Evolutionary conservation across 1,140 invertebrate species (phyloP).

Genomic region (Drosophila ananassae): DNA sequence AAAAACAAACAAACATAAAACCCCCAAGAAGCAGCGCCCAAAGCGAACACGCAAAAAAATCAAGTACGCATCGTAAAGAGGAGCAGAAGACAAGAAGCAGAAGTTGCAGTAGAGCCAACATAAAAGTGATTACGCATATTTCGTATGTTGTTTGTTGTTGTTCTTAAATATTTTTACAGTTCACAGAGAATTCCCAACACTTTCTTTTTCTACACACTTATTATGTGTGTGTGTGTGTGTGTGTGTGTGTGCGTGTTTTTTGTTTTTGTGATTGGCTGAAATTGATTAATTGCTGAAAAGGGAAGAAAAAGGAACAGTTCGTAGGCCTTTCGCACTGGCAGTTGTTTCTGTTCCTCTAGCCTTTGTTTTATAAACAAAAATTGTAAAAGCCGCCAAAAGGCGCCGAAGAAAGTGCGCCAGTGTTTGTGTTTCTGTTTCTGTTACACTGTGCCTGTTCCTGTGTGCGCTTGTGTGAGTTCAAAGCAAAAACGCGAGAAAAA

Average conservation of each 20-base stretch:
- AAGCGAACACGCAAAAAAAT: slow-evolving; percentile 42
- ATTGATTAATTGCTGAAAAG: slow-evolving; percentile 42
- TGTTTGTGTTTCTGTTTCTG: slow-evolving; percentile 12
- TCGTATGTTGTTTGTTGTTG: slow-evolving; percentile 17
- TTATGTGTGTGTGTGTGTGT: no score
- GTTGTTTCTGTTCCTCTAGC: neutral
- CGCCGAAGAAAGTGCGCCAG: slow-evolving; percentile 67
- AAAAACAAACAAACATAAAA: slow-evolving; percentile 22
- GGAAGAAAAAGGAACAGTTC: slow-evolving; percentile 1
- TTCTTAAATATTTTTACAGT: slow-evolving; percentile 26
- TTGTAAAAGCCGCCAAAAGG: slow-evolving; percentile 72
- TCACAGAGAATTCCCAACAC: neutral
- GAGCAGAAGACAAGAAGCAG: slow-evolving; percentile 21
- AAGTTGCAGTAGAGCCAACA: slow-evolving; percentile 25
- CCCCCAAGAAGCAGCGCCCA: slow-evolving; percentile 20
- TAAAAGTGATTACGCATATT: slow-evolving; percentile 70
- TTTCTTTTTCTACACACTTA: slow-evolving; percentile 14
- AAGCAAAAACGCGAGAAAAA: slow-evolving; percentile 61
- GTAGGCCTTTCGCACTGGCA: neutral
- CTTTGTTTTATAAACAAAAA: slow-evolving; percentile 53
- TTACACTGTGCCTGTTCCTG: slow-evolving; percentile 12
- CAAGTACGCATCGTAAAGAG: slow-evolving; percentile 29
- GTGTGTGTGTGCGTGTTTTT: slow-evolving; percentile 3
- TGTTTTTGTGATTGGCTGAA: neutral
- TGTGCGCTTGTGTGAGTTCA: slow-evolving; percentile 29